These are phyloP conservation scores for Adrianichthys oophorus DNA, from an alignment of 2,797 vertebrate genomes.

Conservation along the genomic window DNA sequence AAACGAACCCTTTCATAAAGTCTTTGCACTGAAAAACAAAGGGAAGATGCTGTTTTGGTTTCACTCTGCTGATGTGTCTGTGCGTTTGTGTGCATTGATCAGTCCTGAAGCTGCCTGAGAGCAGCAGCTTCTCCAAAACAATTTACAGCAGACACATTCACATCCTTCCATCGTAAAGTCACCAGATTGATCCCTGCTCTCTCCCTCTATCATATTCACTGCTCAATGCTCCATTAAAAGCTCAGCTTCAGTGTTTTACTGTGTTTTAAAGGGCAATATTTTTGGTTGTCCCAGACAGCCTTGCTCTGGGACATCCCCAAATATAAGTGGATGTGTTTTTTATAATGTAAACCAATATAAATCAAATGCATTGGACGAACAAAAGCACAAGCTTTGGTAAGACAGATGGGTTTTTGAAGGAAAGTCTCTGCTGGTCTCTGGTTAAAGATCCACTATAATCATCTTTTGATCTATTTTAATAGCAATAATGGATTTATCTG, in stretches of 20 bases:
- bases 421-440: neutral
- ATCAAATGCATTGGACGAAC: neutral
- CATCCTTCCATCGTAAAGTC: constrained; percentile 56
- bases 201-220: constrained; percentile 55
- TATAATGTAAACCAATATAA: constrained; percentile 38
- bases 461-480: too few relatives aligned
- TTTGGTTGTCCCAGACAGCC: constrained; percentile 42
- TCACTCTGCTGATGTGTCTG: constrained; percentile 1
- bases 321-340: constrained; percentile 42
- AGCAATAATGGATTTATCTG: too few relatives aligned
- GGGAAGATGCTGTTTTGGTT: constrained; percentile 5
- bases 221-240: constrained; percentile 56
- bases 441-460: too few relatives aligned
- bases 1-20: too few relatives aligned
- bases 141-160: constrained; percentile 65
- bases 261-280: constrained; percentile 56
- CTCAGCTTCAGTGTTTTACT: constrained; percentile 50
- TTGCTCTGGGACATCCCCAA: constrained; percentile 45
- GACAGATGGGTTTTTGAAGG: too few relatives aligned
- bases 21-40: too few relatives aligned
- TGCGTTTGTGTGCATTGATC: constrained; percentile 41
- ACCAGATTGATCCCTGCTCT: constrained; percentile 56
- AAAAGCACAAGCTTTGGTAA: neutral
- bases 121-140: constrained; percentile 63
- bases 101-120: constrained; percentile 45